Evolutionary conservation across 2,113 vertebrate species (phyloP), one percentile per base, ranked within the genome.

Genomic region (Turnix velox): DNA sequence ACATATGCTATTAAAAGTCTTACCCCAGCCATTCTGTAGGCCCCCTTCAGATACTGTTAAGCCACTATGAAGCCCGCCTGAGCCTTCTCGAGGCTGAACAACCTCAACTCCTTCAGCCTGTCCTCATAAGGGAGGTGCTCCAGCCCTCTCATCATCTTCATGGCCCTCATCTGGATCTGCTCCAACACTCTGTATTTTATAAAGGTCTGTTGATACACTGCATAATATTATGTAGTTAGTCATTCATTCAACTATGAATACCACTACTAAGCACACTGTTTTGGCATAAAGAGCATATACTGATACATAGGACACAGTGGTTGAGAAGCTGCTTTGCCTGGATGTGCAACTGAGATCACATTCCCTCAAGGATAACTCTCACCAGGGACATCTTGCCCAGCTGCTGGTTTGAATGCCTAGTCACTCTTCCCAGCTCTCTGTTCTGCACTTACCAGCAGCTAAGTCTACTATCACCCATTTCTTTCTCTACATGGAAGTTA

Each of bases 341-440:
- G 12, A 43, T 0, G 0, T 19, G 12, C 66, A 46, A 43, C 42
- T 12, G 31, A 69, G 31, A 54, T 33, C 30, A 51, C 9, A 13
- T 4, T 39, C 22, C 20, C 12, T 8, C 43, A 48, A 35, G 3
- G 71, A 75, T 6, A 5, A 25, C 25, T 77, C 45, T 74, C 55
- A 76, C 3, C 19, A 80, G 17, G 19, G 9, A 69, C 8, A 3
- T 35, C 52, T 48, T 73, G 25, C 28, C 23, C 39, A 68, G 52
- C 6, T 67, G 58, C 28, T 27, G 35, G 4, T 58, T 33, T 3
- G 4, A 76, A 90, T 2, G 6, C 30, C 67, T 58, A 37, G 9
- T 68, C 59, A 57, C 20, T 24, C 16, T 48, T 9, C 16, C 7
- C 24, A 42, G 18, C 14, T 63, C 8, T 54, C 31, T 76, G 20